Evolutionary conservation across 2,888 invertebrate genomes (phyloP), one percentile per base, ranked within the genome.

Genomic region (Eristalis pertinax): DNA sequence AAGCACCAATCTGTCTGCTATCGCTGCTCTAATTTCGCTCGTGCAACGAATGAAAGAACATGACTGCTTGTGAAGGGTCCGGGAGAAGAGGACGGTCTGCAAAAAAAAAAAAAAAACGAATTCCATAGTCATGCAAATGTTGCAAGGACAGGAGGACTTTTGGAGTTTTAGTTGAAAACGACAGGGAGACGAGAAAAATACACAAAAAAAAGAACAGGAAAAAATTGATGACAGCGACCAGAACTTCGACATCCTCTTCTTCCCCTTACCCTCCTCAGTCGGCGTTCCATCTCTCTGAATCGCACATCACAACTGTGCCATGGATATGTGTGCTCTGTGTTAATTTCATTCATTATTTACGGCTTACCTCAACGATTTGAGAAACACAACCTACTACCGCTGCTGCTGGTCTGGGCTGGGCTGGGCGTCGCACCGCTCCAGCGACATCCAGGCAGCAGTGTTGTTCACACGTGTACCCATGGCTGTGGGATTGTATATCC

Each of bases 341-440:
- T 91, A 91, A 91, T 91, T 91, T 91, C 91, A 91, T 91, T 91
- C 91, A 91, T 91, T 91, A 91, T 91, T 91, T 91, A 91, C 90
- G 91, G 91, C 89, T 91, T 91, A 91, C 91, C 91, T 90, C 91
- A 90, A 90, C 87, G 84, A 87, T 87, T 84, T 76, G 87, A 80
- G 84, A 80, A 84, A 80, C 87, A 83, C 76, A 80, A 75, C 72
- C 64, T 43, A 63, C 10, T 78, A 72, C n/a, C 24, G 64, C 1
- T 72, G 65, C n/a, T n/a, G n/a, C n/a, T n/a, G n/a, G n/a, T n/a
- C n/a, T n/a, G n/a, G n/a, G n/a, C n/a, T 26, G 64, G 65, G 56
- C 8, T 68, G 43, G n/a, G n/a, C n/a, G n/a, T n/a, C 35, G 60
- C 62, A 50, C 68, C 11, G 32, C 62, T n/a, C 69, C 69, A 78